Evolutionary conservation across 2,888 invertebrate species (phyloP), one percentile per base, ranked within the genome.

Genomic region (Serripes groenlandicus): DNA sequence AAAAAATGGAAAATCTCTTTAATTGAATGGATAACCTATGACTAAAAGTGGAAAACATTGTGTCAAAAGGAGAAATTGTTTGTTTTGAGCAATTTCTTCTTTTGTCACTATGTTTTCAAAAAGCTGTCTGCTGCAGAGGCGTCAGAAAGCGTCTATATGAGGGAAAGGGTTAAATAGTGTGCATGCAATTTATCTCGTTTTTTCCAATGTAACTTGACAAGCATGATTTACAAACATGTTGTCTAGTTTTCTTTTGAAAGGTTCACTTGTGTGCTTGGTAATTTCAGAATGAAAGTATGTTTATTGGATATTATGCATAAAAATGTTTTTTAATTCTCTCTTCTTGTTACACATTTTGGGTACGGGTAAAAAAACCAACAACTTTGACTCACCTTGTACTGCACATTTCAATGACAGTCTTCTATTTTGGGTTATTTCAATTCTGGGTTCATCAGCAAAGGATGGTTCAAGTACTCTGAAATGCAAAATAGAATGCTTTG

Each of bases 401-500:
- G 83, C 58, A 68, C 86, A 86, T n/a, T 81, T 86, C 56, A 86
- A 73, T 7, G 86, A 86, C 26, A 86, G 49, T 23, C 78, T 54
- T 54, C 79, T 37, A 9, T 49, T 76, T 56, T 79, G 75, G 7
- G 62, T 28, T 9, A 81, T 68, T 9, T 78, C 83, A 3, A 86
- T 37, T 15, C 37, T 54, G n/a, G 86, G 86, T 49, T 81, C 76
- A 9, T 71, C 56, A 9, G 76, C 37, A 79, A 86, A 86, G 7
- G 64, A 26, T 35, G 86, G 86, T 34, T 76, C 56, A 1, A 35
- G 7, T 3, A 66, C 42, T 66, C 66, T 66, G 66, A 35, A 42
- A 66, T n/a, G n/a, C n/a, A n/a, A n/a, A n/a, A n/a, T n/a, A n/a
- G n/a, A n/a, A n/a, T n/a, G n/a, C n/a, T n/a, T n/a, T n/a, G n/a